Conservation (phyloP, 2,888 invertebrate species). For the Pherbina coryleti region DNA sequence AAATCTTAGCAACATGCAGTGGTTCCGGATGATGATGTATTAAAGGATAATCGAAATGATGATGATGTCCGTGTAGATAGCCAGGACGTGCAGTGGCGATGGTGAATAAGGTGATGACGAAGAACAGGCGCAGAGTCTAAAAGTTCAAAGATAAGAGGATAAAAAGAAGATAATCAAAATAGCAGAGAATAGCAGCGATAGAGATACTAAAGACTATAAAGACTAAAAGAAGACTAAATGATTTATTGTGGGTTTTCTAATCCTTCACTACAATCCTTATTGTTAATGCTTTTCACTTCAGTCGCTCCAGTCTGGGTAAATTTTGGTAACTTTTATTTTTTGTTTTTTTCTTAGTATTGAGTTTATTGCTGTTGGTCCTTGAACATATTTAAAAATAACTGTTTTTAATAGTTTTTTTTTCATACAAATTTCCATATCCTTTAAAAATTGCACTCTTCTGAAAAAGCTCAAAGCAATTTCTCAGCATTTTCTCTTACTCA, state of each 20-base stretch:
- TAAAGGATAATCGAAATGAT: slow-evolving; percentile 55
- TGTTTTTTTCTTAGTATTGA: neutral
- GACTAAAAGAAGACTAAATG: too few relatives aligned
- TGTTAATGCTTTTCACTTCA: neutral
- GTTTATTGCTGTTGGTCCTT: neutral
- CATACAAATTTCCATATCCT: neutral
- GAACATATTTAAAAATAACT: neutral
- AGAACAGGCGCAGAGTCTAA: slow-evolving; percentile 52
- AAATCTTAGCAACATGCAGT: slow-evolving; percentile 61
- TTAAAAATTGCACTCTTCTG: neutral
- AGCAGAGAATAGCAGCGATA: neutral
- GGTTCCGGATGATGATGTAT: slow-evolving; percentile 55
- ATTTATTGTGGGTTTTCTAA: neutral
- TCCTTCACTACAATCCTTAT: neutral
- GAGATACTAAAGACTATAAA: too few relatives aligned
- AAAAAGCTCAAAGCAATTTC: neutral
- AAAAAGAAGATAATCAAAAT: too few relatives aligned
- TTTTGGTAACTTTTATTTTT: neutral
- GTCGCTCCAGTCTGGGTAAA: neutral
- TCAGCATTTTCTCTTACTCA: slow-evolving; percentile 42
- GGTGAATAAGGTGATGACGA: slow-evolving; percentile 43
- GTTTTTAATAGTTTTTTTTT: neutral
- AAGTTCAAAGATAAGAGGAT: neutral
- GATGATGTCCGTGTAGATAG: slow-evolving; percentile 61
- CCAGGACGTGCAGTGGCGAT: slow-evolving; percentile 63